Evolutionary conservation across 2,888 invertebrate genomes (phyloP).

Genomic region (Yponomeuta evonymella): DNA sequence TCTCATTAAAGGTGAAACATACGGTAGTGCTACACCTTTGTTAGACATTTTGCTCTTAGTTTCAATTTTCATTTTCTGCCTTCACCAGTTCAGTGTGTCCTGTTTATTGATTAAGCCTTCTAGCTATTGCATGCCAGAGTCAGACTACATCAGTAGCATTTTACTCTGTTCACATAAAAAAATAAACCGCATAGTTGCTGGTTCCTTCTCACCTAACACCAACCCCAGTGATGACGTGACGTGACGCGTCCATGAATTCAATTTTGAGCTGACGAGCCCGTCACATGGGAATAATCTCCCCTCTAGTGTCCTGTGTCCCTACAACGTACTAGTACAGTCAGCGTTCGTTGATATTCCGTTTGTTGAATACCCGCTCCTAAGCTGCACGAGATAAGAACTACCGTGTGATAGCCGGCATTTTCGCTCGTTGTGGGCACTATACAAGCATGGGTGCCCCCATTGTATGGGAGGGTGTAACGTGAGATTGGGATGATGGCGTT

Average conservation of each 20-base stretch:
- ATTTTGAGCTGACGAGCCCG: constrained; percentile 31
- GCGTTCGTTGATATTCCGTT: neutral
- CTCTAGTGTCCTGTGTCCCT: constrained; percentile 6
- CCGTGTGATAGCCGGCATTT: no score
- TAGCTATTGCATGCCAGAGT: no score
- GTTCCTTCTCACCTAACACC: constrained; percentile 22
- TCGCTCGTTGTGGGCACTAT: no score
- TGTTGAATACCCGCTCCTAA: no score
- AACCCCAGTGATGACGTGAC: constrained; percentile 41
- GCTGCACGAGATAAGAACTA: no score
- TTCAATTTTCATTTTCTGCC: no score
- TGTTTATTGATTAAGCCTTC: no score
- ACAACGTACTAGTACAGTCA: neutral
- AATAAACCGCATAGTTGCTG: neutral
- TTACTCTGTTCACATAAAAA: constrained; percentile 11
- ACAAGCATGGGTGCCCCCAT: neutral
- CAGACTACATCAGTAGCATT: no score
- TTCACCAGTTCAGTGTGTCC: no score
- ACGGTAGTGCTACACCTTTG: no score
- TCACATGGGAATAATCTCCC: constrained; percentile 18
- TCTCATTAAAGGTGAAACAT: no score
- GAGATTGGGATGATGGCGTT: constrained; percentile 5
- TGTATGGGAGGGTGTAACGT: constrained; percentile 8
- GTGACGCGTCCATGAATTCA: constrained; percentile 48
- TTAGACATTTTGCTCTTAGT: no score